These are phyloP conservation scores for Rhipidura dahli DNA, from an alignment of 2,113 vertebrate genomes.

Conservation along the genomic window DNA sequence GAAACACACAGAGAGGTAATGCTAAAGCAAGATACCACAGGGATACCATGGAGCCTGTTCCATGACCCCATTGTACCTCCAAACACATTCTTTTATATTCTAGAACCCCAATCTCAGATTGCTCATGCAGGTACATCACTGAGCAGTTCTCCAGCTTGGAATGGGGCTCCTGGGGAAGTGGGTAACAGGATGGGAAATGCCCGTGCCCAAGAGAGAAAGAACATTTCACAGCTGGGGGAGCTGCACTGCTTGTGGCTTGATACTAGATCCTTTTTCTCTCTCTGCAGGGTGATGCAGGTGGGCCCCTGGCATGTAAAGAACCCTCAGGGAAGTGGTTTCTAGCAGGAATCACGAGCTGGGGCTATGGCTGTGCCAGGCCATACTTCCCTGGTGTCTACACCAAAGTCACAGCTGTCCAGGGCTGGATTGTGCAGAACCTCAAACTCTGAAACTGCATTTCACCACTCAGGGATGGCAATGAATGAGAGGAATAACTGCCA, in stretches of 20 bases:
- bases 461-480: neutral
- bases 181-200: neutral
- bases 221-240: neutral
- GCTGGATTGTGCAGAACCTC: conserved; percentile 86
- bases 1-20: neutral
- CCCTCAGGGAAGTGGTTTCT: conserved; percentile 88
- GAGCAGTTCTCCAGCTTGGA: neutral
- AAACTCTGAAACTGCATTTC: conserved; percentile 65
- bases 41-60: neutral
- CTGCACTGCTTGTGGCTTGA: neutral
- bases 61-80: neutral
- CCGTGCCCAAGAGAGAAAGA: neutral
- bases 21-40: neutral
- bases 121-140: too few relatives aligned
- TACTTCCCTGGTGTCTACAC: conserved; percentile 91
- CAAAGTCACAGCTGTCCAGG: conserved; percentile 82
- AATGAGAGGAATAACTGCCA: neutral
- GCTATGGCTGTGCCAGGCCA: conserved; percentile 87
- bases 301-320: conserved; percentile 88
- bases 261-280: neutral
- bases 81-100: neutral
- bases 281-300: conserved; percentile 89
- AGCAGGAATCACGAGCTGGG: conserved; percentile 96
- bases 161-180: neutral
- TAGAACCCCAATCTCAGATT: neutral